phyloP scores from a whole-genome alignment of 2,113 vertebrate genomes.

The Leptobrachium ailaonicum region DNA sequence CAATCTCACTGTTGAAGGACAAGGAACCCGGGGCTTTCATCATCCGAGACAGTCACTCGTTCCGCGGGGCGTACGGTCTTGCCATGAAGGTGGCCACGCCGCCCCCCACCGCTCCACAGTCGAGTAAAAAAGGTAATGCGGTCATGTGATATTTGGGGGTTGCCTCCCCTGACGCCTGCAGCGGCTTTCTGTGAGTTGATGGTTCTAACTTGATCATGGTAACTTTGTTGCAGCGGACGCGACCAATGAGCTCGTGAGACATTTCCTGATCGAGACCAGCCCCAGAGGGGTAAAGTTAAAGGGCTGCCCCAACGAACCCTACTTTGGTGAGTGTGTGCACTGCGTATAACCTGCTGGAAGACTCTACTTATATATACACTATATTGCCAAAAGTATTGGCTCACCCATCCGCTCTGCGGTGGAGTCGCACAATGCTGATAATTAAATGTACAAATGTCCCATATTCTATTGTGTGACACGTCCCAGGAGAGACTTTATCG shows the following conservation, averaged over 20 bases:
- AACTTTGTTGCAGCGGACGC: conserved; percentile 73
- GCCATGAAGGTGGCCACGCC: conserved; percentile 96
- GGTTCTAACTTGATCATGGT: neutral
- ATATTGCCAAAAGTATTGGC: no score
- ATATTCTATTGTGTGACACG: no score
- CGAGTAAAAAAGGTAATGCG: conserved; percentile 88
- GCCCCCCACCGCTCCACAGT: conserved; percentile 81
- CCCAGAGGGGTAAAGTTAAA: conserved; percentile 96
- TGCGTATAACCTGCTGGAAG: no score
- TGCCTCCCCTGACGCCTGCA: no score
- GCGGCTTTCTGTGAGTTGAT: neutral
- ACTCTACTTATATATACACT: no score
- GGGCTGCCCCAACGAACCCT: conserved; percentile 94
- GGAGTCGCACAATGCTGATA: no score
- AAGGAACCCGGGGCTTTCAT: conserved; percentile 92
- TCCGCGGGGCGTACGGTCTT: conserved; percentile 91
- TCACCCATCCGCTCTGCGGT: no score
- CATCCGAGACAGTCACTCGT: conserved; percentile 96
- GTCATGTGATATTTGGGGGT: neutral
- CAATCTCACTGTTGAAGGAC: conserved; percentile 87
- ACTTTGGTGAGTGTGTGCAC: conserved; percentile 82
- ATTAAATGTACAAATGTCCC: no score
- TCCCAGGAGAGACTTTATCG: no score
- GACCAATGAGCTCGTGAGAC: conserved; percentile 90
- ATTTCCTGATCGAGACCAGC: conserved; percentile 97